Percentiles rank a stretch among this genome's conserved stretches.
Conservation (phyloP, 2,888 invertebrate species). For the Exocentrus adspersus region DNA sequence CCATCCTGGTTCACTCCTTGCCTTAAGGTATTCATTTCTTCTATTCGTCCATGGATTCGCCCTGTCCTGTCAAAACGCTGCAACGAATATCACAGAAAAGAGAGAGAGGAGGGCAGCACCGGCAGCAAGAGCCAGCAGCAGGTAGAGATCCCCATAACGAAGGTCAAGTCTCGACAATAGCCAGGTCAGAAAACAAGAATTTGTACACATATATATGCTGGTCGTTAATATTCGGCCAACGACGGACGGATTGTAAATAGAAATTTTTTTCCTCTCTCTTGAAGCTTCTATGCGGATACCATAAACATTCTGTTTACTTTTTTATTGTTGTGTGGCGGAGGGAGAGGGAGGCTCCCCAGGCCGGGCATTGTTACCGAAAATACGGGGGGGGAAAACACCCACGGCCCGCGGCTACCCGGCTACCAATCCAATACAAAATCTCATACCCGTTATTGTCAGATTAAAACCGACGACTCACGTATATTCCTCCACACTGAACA, state of each 20-base stretch:
- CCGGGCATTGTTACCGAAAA: background rate
- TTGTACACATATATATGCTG: too few species aligned
- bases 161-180: slow-evolving; percentile 48
- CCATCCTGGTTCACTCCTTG: too few species aligned
- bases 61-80: slow-evolving; percentile 52
- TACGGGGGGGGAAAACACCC: background rate
- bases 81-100: slow-evolving; percentile 42
- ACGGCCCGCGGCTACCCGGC: background rate
- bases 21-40: too few species aligned
- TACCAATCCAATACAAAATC: too few species aligned
- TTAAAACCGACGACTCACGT: too few species aligned
- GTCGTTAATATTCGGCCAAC: slow-evolving; percentile 53
- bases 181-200: slow-evolving; percentile 52
- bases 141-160: slow-evolving; percentile 48
- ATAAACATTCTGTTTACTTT: slow-evolving; percentile 47
- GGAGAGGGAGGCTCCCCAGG: too few species aligned
- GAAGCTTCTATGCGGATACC: slow-evolving; percentile 45
- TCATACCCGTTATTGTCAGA: too few species aligned
- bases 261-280: too few species aligned
- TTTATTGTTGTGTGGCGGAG: slow-evolving; percentile 40
- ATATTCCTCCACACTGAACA: too few species aligned
- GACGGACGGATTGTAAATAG: slow-evolving; percentile 49
- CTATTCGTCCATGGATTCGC: too few species aligned
- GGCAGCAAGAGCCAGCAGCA: too few species aligned
- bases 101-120: slow-evolving; percentile 40